Evolutionary conservation across 2,113 vertebrate genomes (phyloP).

Genomic region (Cynopterus brachyotis): DNA sequence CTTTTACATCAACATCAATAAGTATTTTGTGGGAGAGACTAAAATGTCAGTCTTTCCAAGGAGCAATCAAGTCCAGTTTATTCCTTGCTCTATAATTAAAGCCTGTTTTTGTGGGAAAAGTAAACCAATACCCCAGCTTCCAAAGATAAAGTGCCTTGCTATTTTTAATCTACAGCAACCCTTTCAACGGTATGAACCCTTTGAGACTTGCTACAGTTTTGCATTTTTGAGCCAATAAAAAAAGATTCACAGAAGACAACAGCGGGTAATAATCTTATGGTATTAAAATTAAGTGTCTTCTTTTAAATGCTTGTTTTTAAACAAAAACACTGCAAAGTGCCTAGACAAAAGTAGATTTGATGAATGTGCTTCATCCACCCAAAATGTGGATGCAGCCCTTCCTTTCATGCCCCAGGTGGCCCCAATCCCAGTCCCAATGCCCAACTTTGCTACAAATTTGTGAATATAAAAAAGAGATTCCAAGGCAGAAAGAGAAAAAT

Average conservation of each 20-base stretch:
- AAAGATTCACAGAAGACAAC: conserved; percentile 32
- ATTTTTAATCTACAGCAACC: conserved; percentile 59
- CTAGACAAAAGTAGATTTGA: not conserved
- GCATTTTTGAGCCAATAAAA: conserved; percentile 24
- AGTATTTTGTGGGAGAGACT: conserved; percentile 52
- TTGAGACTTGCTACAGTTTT: conserved; percentile 47
- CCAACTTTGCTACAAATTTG: not conserved
- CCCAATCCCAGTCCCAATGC: not conserved
- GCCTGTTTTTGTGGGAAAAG: conserved; percentile 62
- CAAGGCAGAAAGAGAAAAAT: not conserved
- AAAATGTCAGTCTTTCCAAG: conserved; percentile 65
- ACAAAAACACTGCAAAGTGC: conserved; percentile 19
- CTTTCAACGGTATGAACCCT: conserved; percentile 56
- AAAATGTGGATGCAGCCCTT: not conserved
- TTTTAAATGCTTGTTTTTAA: conserved; percentile 9
- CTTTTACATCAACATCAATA: conserved; percentile 66
- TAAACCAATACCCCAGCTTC: conserved; percentile 54
- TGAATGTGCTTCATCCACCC: not conserved
- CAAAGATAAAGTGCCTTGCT: conserved; percentile 57
- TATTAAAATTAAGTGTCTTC: conserved; percentile 31
- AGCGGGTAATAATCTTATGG: not conserved
- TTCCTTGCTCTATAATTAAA: conserved; percentile 76
- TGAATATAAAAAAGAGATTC: not conserved
- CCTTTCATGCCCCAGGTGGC: not conserved
- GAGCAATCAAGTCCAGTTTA: conserved; percentile 66